These are phyloP conservation scores for Leucophenga maculata DNA, from an alignment of 2,888 invertebrate genomes.

Conservation along the genomic window DNA sequence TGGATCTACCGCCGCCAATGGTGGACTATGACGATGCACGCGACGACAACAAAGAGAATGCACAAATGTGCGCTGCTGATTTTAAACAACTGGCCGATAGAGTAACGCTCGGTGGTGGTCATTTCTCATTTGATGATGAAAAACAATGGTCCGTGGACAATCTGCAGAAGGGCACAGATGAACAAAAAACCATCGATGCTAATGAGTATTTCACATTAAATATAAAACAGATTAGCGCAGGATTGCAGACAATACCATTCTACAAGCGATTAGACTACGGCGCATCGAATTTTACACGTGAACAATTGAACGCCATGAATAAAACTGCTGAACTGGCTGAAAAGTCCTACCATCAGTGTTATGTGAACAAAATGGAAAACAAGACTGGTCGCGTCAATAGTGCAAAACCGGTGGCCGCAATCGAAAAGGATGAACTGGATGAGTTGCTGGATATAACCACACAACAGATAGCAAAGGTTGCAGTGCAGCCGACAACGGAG, in stretches of 20 bases:
- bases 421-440: slow-evolving; percentile 64
- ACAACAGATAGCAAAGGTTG: slow-evolving; percentile 33
- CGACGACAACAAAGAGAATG: slow-evolving; percentile 53
- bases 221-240: slow-evolving; percentile 68
- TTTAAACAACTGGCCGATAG: slow-evolving; percentile 70
- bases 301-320: slow-evolving; percentile 63
- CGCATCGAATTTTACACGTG: slow-evolving; percentile 69
- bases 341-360: slow-evolving; percentile 58
- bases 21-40: slow-evolving; percentile 39
- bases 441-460: slow-evolving; percentile 64
- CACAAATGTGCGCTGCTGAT: slow-evolving; percentile 68
- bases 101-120: slow-evolving; percentile 67
- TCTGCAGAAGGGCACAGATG: slow-evolving; percentile 37
- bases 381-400: slow-evolving; percentile 29
- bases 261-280: slow-evolving; percentile 72
- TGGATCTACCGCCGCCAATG: slow-evolving; percentile 44
- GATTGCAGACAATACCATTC: slow-evolving; percentile 73
- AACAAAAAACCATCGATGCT: slow-evolving; percentile 36
- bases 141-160: slow-evolving; percentile 71
- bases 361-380: slow-evolving; percentile 40
- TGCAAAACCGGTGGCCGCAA: background rate
- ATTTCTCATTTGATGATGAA: slow-evolving; percentile 72
- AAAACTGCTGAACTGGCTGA: slow-evolving; percentile 65
- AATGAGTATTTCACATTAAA: slow-evolving; percentile 72
- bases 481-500: slow-evolving; percentile 28